Evolutionary conservation across 2,113 vertebrate species (phyloP).

Genomic region (Pycnonotus jocosus): DNA sequence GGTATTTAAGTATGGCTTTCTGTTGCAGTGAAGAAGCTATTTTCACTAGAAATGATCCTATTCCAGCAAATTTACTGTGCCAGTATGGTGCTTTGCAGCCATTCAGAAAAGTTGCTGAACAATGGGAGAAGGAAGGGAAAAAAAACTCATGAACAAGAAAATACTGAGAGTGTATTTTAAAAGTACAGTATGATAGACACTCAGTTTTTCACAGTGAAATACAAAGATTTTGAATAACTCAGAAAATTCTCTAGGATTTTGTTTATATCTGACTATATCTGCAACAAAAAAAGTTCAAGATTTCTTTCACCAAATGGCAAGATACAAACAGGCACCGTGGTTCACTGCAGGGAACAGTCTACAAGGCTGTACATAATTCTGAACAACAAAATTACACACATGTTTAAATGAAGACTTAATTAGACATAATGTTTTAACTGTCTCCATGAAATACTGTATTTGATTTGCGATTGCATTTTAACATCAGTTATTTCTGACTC

Average conservation of each 20-base stretch:
- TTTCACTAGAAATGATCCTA: neutral
- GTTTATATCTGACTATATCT: neutral
- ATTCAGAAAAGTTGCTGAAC: neutral
- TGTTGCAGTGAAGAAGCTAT: neutral
- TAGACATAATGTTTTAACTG: conserved; percentile 58
- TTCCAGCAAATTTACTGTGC: neutral
- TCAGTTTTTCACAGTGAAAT: neutral
- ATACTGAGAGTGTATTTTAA: neutral
- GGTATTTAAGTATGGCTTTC: neutral
- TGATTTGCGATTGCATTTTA: conserved; percentile 35
- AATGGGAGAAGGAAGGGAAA: neutral
- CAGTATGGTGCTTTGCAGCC: neutral
- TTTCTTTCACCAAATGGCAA: neutral
- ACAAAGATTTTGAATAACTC: neutral
- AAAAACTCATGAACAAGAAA: neutral
- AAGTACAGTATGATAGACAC: neutral
- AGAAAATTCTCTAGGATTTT: neutral
- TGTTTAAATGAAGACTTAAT: conserved; percentile 62
- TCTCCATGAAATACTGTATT: conserved; percentile 38
- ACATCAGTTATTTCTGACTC: conserved; percentile 56
- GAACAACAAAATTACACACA: conserved; percentile 47
- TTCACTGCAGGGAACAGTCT: neutral
- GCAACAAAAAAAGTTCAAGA: neutral
- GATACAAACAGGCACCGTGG: neutral
- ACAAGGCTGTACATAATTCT: neutral